A percentile compares a stretch with the other conserved stretches of the same genome.
Evolutionary conservation across 2,888 invertebrate species (phyloP).

Genomic region (Drosophila sordidula): DNA sequence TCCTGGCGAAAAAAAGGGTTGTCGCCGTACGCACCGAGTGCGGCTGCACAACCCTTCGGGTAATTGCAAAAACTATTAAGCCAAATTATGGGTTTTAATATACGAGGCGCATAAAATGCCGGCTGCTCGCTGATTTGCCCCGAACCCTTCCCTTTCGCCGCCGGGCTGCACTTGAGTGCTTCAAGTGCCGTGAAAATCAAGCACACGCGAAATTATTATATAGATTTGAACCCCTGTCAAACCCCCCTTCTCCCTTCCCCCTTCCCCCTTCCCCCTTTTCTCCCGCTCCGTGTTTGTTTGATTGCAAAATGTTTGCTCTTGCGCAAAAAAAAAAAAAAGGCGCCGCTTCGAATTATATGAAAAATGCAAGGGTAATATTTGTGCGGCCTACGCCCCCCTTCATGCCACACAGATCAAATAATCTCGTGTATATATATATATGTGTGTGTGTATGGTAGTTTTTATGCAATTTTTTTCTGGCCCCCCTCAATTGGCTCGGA

Average conservation of each 20-base stretch:
- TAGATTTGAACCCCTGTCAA: constrained; percentile 59
- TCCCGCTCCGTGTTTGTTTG: constrained; percentile 37
- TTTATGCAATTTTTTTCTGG: background rate
- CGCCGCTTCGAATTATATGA: constrained; percentile 58
- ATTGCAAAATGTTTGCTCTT: constrained; percentile 72
- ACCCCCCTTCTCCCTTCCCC: background rate
- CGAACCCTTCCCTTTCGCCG: constrained; percentile 10
- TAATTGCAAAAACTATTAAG: constrained; percentile 83
- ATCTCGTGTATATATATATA: constrained; percentile 14
- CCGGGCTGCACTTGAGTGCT: constrained; percentile 63
- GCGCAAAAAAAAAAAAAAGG: constrained; percentile 36
- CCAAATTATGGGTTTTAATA: constrained; percentile 83
- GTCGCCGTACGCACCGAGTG: constrained; percentile 11
- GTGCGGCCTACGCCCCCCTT: constrained; percentile 39
- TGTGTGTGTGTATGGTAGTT: constrained; percentile 2
- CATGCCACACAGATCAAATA: constrained; percentile 31
- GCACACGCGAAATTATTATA: constrained; percentile 77
- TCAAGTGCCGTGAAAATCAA: constrained; percentile 78
- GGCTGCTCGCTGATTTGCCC: constrained; percentile 51
- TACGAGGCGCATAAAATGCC: constrained; percentile 70
- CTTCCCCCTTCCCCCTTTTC: background rate
- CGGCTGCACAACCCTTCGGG: constrained; percentile 61
- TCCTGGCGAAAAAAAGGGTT: constrained; percentile 41
- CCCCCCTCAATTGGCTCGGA: constrained; percentile 43
- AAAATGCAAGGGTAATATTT: constrained; percentile 77